These are phyloP conservation scores for Mylabris phalerata DNA, from an alignment of 1,140 invertebrate species.

Conservation along the genomic window DNA sequence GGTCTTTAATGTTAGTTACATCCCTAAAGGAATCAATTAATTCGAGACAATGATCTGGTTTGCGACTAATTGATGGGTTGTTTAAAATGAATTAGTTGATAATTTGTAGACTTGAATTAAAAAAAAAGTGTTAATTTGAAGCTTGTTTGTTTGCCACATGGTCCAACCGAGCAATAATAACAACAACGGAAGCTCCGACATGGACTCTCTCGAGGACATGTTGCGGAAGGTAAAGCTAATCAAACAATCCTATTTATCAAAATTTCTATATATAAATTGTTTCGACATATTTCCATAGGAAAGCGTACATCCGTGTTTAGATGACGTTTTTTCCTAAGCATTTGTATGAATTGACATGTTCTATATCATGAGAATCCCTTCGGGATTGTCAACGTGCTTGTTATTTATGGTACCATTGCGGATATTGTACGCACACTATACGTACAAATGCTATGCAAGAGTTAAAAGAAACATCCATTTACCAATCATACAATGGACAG, in stretches of 20 bases:
- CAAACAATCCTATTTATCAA: no score
- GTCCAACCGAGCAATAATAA: constrained; percentile 48
- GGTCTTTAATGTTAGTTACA: neutral
- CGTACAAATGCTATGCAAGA: no score
- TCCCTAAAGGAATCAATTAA: no score
- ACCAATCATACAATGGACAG: no score
- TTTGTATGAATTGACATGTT: constrained; percentile 35
- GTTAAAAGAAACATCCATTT: no score
- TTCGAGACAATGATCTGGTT: no score
- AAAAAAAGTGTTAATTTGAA: no score
- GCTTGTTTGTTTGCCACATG: constrained; percentile 25
- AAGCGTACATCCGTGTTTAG: constrained; percentile 6
- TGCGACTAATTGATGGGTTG: no score
- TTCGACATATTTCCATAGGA: neutral
- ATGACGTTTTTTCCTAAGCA: constrained; percentile 21
- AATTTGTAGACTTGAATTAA: no score
- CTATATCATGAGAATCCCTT: constrained; percentile 32
- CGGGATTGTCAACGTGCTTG: constrained; percentile 24
- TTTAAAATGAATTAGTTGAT: no score
- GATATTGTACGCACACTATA: no score
- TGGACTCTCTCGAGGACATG: constrained; percentile 76
- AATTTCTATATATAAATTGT: no score
- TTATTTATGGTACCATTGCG: constrained; percentile 16
- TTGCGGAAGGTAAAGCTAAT: constrained; percentile 61
- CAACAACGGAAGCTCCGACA: constrained; percentile 66